Evolutionary conservation across 2,888 invertebrate genomes (phyloP).

Genomic region (Euplexia lucipara): DNA sequence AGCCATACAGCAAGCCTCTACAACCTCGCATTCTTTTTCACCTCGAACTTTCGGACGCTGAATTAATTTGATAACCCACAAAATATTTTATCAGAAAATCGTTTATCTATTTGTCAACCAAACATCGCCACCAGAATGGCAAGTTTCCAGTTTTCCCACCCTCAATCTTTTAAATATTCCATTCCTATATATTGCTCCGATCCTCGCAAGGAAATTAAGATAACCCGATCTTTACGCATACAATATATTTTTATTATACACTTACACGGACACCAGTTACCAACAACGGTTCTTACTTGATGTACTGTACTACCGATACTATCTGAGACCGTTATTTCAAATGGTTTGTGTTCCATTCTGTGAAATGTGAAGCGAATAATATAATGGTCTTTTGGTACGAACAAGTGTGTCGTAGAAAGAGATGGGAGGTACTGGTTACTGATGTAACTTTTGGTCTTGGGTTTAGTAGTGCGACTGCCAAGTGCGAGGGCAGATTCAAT

Average conservation of each 20-base stretch:
- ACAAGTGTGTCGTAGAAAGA: not conserved
- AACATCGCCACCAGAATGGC: not conserved
- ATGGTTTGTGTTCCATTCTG: constrained; percentile 50
- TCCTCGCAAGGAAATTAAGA: constrained; percentile 36
- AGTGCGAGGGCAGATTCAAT: too few relatives aligned
- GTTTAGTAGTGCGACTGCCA: too few relatives aligned
- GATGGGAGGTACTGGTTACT: not conserved
- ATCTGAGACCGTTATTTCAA: constrained; percentile 51
- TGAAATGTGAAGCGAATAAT: constrained; percentile 29
- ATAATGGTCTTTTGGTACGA: constrained; percentile 15
- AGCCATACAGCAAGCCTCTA: too few relatives aligned
- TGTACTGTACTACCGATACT: constrained; percentile 40
- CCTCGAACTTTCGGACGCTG: too few relatives aligned
- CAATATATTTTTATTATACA: constrained; percentile 55
- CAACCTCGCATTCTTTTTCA: too few relatives aligned
- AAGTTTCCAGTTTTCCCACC: not conserved
- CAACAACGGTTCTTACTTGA: constrained; percentile 37
- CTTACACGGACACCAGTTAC: constrained; percentile 39
- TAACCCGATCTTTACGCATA: constrained; percentile 38
- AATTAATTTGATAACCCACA: too few relatives aligned
- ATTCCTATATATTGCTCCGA: constrained; percentile 5
- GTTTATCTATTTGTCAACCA: not conserved
- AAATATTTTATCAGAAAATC: not conserved
- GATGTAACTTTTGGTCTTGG: not conserved
- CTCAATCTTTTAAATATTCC: constrained; percentile 24